Evolutionary conservation across 2,113 vertebrate genomes (phyloP).

Genomic region (Cervus canadensis): DNA sequence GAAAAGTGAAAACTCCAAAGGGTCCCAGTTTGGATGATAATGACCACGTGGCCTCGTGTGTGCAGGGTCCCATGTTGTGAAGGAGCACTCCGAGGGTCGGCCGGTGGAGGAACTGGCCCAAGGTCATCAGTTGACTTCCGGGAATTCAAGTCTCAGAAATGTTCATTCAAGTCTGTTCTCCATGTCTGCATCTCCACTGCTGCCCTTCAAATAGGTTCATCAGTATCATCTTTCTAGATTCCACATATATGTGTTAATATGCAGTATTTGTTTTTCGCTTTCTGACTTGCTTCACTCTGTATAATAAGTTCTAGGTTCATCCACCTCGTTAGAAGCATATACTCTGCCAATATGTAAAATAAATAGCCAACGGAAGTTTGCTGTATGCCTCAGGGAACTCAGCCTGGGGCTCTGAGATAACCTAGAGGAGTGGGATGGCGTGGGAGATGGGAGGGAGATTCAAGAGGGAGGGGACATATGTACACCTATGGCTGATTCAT

Average conservation of each 20-base stretch:
- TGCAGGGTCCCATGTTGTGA: rapidly evolving
- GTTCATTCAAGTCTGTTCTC: not conserved
- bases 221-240: not conserved
- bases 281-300: not conserved
- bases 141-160: not conserved
- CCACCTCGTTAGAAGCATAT: not conserved
- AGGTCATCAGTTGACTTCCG: not conserved
- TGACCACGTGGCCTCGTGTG: rapidly evolving
- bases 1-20: rapidly evolving
- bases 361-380: not conserved
- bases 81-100: rapidly evolving
- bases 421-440: too few species aligned
- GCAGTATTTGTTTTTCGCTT: not conserved
- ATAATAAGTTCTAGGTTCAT: not conserved
- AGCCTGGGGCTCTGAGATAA: too few species aligned
- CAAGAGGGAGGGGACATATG: not conserved
- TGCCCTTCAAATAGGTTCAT: not conserved
- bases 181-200: not conserved
- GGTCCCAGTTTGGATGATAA: rapidly evolving
- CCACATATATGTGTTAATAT: not conserved
- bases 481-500: not conserved
- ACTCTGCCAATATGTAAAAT: not conserved
- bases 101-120: rapidly evolving
- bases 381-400: not conserved
- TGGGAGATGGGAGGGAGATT: not conserved